These are phyloP conservation scores for Nettapus auritus DNA, from an alignment of 2,113 vertebrate species.

Conservation along the genomic window DNA sequence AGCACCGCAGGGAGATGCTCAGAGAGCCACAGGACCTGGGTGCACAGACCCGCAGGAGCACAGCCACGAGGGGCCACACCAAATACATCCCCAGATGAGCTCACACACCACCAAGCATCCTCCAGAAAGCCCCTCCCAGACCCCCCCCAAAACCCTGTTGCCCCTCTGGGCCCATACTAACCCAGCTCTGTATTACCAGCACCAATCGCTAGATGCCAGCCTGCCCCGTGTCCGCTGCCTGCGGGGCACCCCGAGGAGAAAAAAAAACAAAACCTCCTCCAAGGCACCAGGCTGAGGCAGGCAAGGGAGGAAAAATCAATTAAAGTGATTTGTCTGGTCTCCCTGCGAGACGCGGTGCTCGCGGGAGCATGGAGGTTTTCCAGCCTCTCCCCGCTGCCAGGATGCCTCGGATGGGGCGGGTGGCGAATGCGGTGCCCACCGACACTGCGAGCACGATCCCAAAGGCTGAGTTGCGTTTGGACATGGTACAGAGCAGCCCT, in stretches of 20 bases:
- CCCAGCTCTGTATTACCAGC: not conserved
- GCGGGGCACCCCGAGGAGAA: not conserved
- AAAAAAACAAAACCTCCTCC: not conserved
- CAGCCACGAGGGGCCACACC: accelerated
- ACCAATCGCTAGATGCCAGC: not conserved
- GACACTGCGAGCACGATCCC: accelerated
- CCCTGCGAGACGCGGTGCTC: not conserved
- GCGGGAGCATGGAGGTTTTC: constrained; percentile 1
- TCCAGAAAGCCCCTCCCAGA: not conserved
- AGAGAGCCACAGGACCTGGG: not conserved
- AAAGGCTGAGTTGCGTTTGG: not conserved
- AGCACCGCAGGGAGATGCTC: not conserved
- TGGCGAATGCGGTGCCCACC: accelerated
- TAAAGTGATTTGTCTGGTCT: not conserved
- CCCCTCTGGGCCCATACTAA: too few species aligned
- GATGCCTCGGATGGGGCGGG: accelerated
- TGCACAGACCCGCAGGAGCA: not conserved
- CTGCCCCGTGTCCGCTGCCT: not conserved
- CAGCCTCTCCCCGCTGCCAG: not conserved
- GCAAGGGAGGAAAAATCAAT: constrained; percentile 9
- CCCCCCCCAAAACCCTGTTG: not conserved
- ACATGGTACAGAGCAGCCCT: not conserved
- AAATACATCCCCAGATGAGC: not conserved
- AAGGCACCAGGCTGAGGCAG: not conserved
- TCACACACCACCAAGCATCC: not conserved